Conservation (phyloP, 2,113 vertebrate species). For the Mormoops blainvillei region DNA sequence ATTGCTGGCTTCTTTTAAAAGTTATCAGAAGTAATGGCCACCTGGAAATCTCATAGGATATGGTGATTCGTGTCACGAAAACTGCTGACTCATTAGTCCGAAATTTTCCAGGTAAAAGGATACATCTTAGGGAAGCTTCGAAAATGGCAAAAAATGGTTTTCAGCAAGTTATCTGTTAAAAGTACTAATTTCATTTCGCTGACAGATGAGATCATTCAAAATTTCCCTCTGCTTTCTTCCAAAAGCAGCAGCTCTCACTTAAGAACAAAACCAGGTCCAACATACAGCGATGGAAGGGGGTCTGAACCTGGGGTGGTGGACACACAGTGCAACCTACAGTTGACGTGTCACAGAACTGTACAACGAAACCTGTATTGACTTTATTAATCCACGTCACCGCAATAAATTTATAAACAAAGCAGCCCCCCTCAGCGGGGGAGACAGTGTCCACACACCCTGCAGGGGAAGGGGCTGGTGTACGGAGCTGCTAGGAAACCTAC, state of each 20-base stretch:
- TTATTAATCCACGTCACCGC: background rate
- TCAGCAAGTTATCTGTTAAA: background rate
- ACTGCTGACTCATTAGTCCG: background rate
- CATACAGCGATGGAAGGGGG: rapidly evolving
- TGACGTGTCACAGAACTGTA: background rate
- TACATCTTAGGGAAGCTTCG: background rate
- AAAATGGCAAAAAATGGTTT: background rate
- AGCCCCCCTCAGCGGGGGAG: background rate
- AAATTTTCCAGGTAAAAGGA: background rate
- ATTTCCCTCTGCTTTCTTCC: background rate
- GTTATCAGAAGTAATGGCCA: background rate
- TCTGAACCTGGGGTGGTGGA: background rate
- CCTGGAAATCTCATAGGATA: background rate
- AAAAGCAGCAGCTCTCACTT: background rate
- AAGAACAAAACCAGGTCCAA: background rate
- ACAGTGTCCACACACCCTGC: background rate
- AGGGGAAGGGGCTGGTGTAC: rapidly evolving
- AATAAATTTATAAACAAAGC: background rate
- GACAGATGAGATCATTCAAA: background rate
- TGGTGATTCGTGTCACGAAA: background rate
- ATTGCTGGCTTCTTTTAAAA: background rate
- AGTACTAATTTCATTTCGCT: background rate
- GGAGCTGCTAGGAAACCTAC: background rate
- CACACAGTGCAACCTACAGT: background rate
- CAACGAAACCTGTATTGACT: background rate